A percentile compares a stretch with the other conserved stretches of the same genome.
Evolutionary conservation across 2,888 invertebrate species (phyloP).

Genomic region (Salticus scenicus): DNA sequence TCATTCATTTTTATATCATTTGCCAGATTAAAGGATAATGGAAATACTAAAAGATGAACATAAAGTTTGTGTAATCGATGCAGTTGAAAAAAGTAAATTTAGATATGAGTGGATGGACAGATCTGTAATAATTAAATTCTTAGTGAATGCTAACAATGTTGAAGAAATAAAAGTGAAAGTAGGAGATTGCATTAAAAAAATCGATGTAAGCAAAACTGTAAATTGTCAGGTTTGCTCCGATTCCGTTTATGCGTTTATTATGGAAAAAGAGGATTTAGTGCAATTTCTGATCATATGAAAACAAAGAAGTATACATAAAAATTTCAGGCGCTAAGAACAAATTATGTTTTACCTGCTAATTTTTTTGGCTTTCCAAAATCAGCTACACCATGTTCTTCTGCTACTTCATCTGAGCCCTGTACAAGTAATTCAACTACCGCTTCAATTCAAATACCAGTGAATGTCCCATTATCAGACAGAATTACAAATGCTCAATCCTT

Average conservation of each 20-base stretch:
- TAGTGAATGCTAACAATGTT: too few species aligned
- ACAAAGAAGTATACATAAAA: neutral
- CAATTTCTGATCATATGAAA: neutral
- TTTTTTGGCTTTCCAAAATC: neutral
- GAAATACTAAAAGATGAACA: too few species aligned
- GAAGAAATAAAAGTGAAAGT: too few species aligned
- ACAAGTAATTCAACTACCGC: neutral
- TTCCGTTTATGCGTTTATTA: neutral
- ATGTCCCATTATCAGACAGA: neutral
- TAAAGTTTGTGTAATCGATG: too few species aligned
- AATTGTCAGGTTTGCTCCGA: neutral
- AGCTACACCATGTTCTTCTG: neutral
- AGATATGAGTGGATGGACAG: too few species aligned
- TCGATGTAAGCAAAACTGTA: neutral
- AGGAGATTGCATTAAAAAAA: too few species aligned
- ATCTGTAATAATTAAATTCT: too few species aligned
- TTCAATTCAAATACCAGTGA: neutral
- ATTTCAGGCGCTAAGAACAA: neutral
- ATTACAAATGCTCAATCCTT: neutral
- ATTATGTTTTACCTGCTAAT: neutral
- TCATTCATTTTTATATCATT: too few species aligned
- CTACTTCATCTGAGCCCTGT: too few species aligned
- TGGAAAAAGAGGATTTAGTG: neutral
- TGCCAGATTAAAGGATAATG: too few species aligned
- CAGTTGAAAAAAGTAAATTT: too few species aligned